These are phyloP conservation scores for Heliangelus exortis DNA, from an alignment of 2,797 vertebrate genomes.

Conservation along the genomic window DNA sequence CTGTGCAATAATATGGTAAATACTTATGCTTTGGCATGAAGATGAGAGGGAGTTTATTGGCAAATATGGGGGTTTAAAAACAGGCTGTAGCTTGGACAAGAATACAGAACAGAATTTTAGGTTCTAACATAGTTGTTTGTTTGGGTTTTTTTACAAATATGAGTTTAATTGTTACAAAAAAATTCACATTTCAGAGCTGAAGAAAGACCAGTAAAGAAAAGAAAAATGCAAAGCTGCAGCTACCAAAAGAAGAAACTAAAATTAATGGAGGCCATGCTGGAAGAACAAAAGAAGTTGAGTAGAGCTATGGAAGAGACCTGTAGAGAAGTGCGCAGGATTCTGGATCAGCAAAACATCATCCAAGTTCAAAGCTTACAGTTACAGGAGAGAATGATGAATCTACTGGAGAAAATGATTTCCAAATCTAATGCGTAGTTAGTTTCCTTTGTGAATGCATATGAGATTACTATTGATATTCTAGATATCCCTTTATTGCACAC, in stretches of 20 bases:
- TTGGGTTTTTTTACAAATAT: neutral
- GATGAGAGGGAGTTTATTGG: neutral
- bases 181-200: slow-evolving; percentile 75
- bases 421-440: slow-evolving; percentile 78
- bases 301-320: slow-evolving; percentile 94
- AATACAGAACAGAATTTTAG: neutral
- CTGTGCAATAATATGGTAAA: neutral
- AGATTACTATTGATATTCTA: slow-evolving; percentile 55
- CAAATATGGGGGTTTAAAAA: neutral
- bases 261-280: slow-evolving; percentile 93
- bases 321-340: slow-evolving; percentile 90
- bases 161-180: slow-evolving; percentile 35
- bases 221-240: slow-evolving; percentile 78
- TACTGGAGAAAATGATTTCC: slow-evolving; percentile 94
- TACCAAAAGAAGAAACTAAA: slow-evolving; percentile 90
- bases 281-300: slow-evolving; percentile 90
- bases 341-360: slow-evolving; percentile 96
- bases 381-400: slow-evolving; percentile 98
- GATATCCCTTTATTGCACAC: slow-evolving; percentile 59
- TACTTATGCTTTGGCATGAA: neutral
- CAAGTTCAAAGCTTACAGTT: slow-evolving; percentile 96
- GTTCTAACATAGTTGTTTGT: neutral
- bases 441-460: slow-evolving; percentile 43
- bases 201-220: slow-evolving; percentile 83
- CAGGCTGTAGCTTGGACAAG: neutral